These are phyloP conservation scores for Cherax destructor DNA, from an alignment of 1,140 invertebrate genomes.

Conservation along the genomic window DNA sequence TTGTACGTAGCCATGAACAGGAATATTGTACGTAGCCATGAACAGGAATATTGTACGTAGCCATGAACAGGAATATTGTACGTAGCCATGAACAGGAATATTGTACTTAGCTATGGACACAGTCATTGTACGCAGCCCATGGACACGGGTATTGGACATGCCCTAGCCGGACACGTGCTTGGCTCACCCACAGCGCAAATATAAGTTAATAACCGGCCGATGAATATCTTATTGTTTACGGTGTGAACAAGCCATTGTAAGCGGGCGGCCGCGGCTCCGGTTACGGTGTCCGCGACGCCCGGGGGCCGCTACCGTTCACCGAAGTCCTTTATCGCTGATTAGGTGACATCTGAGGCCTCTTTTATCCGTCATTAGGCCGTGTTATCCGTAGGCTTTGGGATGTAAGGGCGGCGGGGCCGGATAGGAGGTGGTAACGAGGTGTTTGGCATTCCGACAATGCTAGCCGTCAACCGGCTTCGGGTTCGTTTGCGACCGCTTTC, in stretches of 20 bases:
- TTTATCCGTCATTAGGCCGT: conserved; percentile 1
- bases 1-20: no score
- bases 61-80: no score
- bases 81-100: no score
- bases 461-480: no score
- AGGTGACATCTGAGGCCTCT: neutral
- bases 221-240: neutral
- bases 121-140: no score
- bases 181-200: neutral
- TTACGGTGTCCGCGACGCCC: neutral
- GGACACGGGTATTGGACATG: neutral
- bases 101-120: no score
- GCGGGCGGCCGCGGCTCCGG: neutral
- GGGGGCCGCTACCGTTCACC: neutral
- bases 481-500: no score
- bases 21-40: no score
- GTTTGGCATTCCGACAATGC: neutral
- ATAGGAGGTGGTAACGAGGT: conserved; percentile 21
- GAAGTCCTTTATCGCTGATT: conserved; percentile 24
- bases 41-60: no score
- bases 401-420: neutral
- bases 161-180: neutral
- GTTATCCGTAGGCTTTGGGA: neutral
- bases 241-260: neutral
- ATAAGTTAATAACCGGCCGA: neutral